phyloP scores from a whole-genome alignment of 2,113 vertebrate genomes.

The Noturus placidus region DNA sequence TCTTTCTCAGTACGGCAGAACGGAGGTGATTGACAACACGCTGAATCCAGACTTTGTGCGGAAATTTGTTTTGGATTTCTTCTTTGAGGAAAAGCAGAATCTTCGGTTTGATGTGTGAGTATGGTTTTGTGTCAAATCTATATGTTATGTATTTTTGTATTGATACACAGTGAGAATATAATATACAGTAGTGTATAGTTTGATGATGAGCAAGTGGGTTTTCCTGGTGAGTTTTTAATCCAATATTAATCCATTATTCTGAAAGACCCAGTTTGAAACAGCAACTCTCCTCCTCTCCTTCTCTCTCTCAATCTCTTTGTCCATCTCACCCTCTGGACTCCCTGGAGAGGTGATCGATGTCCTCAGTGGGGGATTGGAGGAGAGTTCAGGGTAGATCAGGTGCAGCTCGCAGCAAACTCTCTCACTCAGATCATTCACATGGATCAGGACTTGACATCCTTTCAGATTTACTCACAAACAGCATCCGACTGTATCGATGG shows the following conservation, averaged over 20 bases:
- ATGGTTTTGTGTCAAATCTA: conserved; percentile 22
- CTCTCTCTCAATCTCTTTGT: not conserved
- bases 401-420: conserved; percentile 35
- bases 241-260: not conserved
- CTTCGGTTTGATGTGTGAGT: conserved; percentile 96
- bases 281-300: not conserved
- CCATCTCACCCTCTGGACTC: conserved; percentile 30
- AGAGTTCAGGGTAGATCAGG: conserved; percentile 46
- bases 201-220: not conserved
- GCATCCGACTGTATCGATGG: not conserved
- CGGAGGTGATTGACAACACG: conserved; percentile 95
- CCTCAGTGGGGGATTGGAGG: conserved; percentile 36
- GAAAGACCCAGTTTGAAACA: conserved; percentile 10
- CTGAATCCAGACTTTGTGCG: conserved; percentile 94
- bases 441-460: conserved; percentile 35
- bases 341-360: conserved; percentile 41
- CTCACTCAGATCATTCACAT: conserved; percentile 41
- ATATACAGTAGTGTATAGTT: not conserved
- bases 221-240: not conserved
- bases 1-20: conserved; percentile 84
- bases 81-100: conserved; percentile 97
- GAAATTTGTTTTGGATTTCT: conserved; percentile 96
- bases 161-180: not conserved
- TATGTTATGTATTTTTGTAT: not conserved
- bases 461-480: conserved; percentile 22